phyloP scores from a whole-genome alignment of 2,888 invertebrate species.

The Vannuccia rotundouncinata region DNA sequence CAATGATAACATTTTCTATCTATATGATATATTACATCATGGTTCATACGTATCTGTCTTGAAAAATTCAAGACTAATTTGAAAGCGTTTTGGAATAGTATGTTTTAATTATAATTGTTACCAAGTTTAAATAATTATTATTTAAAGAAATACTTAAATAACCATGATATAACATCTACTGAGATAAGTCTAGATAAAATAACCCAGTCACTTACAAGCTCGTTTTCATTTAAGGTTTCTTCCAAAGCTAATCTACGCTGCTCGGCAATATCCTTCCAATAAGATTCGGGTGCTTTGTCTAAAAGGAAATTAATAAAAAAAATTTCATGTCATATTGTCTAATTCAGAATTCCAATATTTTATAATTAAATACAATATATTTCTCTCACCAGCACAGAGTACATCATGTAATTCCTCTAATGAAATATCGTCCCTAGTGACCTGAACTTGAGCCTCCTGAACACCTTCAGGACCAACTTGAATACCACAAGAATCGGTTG shows the following conservation, averaged over 20 bases:
- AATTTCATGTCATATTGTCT: too few relatives aligned
- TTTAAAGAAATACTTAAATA: too few relatives aligned
- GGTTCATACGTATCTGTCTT: too few relatives aligned
- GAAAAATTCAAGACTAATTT: too few relatives aligned
- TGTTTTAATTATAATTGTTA: too few relatives aligned
- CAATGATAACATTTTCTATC: slow-evolving; percentile 40
- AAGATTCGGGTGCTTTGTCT: slow-evolving; percentile 46
- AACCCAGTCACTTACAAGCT: slow-evolving; percentile 46
- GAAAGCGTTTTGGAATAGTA: too few relatives aligned
- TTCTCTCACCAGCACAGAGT: neutral
- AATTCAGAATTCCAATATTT: slow-evolving; percentile 5
- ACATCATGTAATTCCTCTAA: neutral
- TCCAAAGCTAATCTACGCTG: slow-evolving; percentile 46
- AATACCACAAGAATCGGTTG: neutral
- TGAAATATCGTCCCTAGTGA: neutral
- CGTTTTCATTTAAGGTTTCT: slow-evolving; percentile 49
- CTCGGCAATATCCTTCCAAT: slow-evolving; percentile 49
- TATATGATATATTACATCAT: too few relatives aligned
- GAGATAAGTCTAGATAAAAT: too few relatives aligned
- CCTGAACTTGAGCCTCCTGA: neutral
- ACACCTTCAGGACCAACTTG: neutral
- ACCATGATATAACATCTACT: too few relatives aligned
- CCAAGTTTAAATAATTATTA: too few relatives aligned
- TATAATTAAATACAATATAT: too few relatives aligned
- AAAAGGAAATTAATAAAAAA: too few relatives aligned